Percentiles rank a stretch among this genome's conserved stretches.
These are phyloP conservation scores for Pantala flavescens DNA, from an alignment of 1,140 invertebrate species.

Conservation along the genomic window DNA sequence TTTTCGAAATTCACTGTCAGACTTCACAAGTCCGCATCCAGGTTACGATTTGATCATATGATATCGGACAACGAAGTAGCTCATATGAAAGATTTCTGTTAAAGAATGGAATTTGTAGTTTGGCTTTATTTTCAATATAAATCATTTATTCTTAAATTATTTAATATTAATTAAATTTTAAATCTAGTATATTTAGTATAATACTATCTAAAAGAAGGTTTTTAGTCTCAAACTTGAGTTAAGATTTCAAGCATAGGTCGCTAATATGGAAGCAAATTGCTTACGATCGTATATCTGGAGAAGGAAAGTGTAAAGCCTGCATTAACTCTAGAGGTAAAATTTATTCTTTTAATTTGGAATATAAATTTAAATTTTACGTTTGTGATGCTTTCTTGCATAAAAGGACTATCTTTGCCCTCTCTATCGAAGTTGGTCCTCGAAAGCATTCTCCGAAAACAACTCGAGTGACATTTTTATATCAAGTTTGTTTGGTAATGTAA, in stretches of 20 bases:
- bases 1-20: neutral
- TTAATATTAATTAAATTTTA: neutral
- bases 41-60: neutral
- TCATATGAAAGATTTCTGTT: neutral
- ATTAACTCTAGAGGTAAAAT: neutral
- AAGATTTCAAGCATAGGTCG: neutral
- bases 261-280: neutral
- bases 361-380: no score
- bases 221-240: neutral
- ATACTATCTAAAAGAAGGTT: neutral
- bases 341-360: no score
- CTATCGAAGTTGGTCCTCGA: no score
- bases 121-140: neutral
- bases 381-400: no score
- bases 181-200: neutral
- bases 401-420: no score
- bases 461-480: no score
- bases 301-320: conserved; percentile 1
- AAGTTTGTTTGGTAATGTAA: no score
- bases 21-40: neutral
- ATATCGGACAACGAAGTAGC: neutral
- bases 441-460: no score
- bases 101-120: neutral
- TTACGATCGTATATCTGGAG: neutral
- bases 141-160: neutral